Conservation (phyloP, 2,888 invertebrate species). For the Scaptodrosophila latifasciaeformis region DNA sequence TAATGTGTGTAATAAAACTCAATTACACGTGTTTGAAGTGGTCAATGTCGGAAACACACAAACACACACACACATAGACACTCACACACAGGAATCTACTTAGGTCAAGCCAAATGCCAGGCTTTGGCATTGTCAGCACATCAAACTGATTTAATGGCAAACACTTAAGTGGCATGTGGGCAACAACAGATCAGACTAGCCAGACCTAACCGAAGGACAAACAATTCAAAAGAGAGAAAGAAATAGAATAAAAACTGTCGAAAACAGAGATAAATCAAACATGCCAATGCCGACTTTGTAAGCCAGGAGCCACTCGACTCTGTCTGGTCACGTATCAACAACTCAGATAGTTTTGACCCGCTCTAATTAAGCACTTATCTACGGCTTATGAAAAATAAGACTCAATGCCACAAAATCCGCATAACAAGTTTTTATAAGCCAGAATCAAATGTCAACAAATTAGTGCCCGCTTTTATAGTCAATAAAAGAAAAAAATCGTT, state of each 20-base stretch:
- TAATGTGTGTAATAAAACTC: conserved; percentile 31
- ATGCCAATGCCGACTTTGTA: not conserved
- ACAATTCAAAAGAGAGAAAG: conserved; percentile 6
- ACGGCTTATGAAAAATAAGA: not conserved
- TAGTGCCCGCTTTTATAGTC: too few species aligned
- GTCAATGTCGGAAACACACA: not conserved
- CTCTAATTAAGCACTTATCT: not conserved
- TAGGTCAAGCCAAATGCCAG: too few species aligned
- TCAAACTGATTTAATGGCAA: conserved; percentile 47
- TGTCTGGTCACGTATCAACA: conserved; percentile 31
- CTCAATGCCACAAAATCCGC: too few species aligned
- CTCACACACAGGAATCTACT: too few species aligned
- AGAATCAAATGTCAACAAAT: too few species aligned
- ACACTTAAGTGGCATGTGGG: not conserved
- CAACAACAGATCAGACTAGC: too few species aligned
- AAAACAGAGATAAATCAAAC: not conserved
- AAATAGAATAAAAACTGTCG: not conserved
- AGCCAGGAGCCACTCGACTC: not conserved
- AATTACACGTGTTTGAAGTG: conserved; percentile 25
- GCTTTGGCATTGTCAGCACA: conserved; percentile 29
- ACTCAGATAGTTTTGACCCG: conserved; percentile 44
- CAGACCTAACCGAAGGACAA: conserved; percentile 7
- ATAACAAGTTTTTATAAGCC: too few species aligned
- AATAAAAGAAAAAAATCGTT: conserved; percentile 18
- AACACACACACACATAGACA: not conserved